These are phyloP conservation scores for Nysson spinosus DNA, from an alignment of 2,888 invertebrate genomes.

Conservation along the genomic window DNA sequence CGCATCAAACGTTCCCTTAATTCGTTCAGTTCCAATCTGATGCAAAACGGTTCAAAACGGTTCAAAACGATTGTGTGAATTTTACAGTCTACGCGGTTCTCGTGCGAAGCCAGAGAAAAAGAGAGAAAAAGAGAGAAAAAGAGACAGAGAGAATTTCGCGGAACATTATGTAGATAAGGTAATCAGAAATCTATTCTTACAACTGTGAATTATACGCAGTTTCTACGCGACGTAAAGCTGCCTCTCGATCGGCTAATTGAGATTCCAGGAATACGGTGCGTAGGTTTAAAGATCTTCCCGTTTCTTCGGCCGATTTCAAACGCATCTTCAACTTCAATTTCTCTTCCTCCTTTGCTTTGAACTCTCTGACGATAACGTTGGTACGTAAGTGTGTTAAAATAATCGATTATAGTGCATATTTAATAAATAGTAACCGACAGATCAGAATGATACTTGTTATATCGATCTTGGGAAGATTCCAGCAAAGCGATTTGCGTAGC, in stretches of 20 bases:
- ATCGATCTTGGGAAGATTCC: conserved; percentile 59
- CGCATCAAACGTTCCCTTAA: conserved; percentile 64
- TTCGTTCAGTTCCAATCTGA: conserved; percentile 64
- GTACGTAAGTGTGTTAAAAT: not conserved
- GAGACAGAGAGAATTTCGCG: too few relatives aligned
- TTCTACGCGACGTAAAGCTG: conserved; percentile 64
- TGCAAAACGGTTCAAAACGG: too few relatives aligned
- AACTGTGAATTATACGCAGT: conserved; percentile 63
- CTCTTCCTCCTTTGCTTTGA: conserved; percentile 60
- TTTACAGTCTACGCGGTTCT: too few relatives aligned
- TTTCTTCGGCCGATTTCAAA: conserved; percentile 59
- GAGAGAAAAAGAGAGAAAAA: too few relatives aligned
- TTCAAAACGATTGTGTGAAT: too few relatives aligned
- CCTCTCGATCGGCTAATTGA: conserved; percentile 64
- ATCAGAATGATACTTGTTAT: conserved; percentile 51
- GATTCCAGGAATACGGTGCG: conserved; percentile 60
- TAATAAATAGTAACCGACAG: not conserved
- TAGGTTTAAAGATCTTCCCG: conserved; percentile 52
- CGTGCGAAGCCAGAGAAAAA: too few relatives aligned
- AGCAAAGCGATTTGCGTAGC: conserved; percentile 58
- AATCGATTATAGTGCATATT: too few relatives aligned
- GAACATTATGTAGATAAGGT: too few relatives aligned
- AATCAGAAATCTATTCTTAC: conserved; percentile 55
- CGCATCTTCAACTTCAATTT: conserved; percentile 58
- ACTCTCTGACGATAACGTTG: conserved; percentile 41